Conservation (phyloP, 2,888 invertebrate species). For the Synanthedon tipuliformis region DNA sequence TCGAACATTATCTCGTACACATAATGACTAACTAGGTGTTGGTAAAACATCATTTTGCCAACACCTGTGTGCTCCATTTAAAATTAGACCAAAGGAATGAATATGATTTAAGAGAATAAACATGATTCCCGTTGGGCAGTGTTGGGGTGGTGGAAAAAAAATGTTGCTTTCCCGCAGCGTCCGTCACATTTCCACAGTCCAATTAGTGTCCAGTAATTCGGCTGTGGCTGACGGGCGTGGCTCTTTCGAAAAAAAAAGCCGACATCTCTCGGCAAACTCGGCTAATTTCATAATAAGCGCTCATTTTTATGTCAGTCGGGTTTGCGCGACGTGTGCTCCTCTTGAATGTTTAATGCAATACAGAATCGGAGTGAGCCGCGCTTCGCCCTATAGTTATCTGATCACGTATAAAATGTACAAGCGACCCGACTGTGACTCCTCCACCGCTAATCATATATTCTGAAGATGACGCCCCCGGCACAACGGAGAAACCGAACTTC, state of each 20-base stretch:
- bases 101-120: slow-evolving; percentile 7
- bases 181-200: slow-evolving; percentile 65
- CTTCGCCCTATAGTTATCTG: slow-evolving; percentile 27
- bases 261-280: slow-evolving; percentile 43
- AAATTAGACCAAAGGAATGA: too few relatives aligned
- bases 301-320: slow-evolving; percentile 64
- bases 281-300: slow-evolving; percentile 68
- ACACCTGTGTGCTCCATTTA: too few relatives aligned
- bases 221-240: slow-evolving; percentile 50
- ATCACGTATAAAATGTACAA: slow-evolving; percentile 30
- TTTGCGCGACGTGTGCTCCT: slow-evolving; percentile 37
- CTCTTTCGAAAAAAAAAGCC: slow-evolving; percentile 46
- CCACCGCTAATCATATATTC: slow-evolving; percentile 51
- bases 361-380: slow-evolving; percentile 35
- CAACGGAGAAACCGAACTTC: slow-evolving; percentile 23
- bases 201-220: slow-evolving; percentile 68
- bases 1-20: too few relatives aligned
- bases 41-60: too few relatives aligned
- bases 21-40: too few relatives aligned
- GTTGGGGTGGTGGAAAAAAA: slow-evolving; percentile 26
- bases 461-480: slow-evolving; percentile 45
- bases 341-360: slow-evolving; percentile 60
- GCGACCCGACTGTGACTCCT: slow-evolving; percentile 26
- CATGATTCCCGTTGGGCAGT: slow-evolving; percentile 15
- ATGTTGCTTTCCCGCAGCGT: slow-evolving; percentile 40